Evolutionary conservation across 2,888 invertebrate species (phyloP).

Genomic region (Petrolisthes manimaculis): DNA sequence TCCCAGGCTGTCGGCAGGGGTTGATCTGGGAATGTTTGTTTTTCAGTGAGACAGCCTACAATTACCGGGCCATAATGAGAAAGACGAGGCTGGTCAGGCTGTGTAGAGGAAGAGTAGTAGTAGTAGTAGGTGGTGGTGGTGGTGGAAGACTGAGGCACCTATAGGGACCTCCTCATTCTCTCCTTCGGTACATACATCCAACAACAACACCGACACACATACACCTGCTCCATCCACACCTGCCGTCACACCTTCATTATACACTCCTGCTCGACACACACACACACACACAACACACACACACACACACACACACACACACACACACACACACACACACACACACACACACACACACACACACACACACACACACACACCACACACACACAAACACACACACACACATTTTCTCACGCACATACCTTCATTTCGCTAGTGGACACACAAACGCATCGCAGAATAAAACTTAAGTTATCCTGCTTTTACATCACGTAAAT

Average conservation of each 20-base stretch:
- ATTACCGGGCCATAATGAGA: conserved; percentile 59
- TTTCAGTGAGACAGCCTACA: conserved; percentile 59
- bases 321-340: background rate
- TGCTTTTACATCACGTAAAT: too few relatives aligned
- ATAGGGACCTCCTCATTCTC: background rate
- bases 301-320: conserved; percentile 1
- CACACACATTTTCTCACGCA: background rate
- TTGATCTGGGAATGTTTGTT: conserved; percentile 59
- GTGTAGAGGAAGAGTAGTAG: conserved; percentile 44
- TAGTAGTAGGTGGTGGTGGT: too few relatives aligned
- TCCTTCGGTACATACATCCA: background rate
- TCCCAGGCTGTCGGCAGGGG: background rate
- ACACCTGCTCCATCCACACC: background rate
- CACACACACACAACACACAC: background rate
- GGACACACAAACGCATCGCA: too few relatives aligned
- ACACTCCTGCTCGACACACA: background rate
- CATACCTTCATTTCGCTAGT: too few relatives aligned
- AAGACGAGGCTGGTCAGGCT: conserved; percentile 41
- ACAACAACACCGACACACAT: background rate
- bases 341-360: background rate
- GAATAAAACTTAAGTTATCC: too few relatives aligned
- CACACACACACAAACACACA: background rate
- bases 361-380: conserved; percentile 6
- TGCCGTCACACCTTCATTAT: background rate
- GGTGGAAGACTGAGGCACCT: background rate